Conservation (phyloP, 1,140 invertebrate genomes). For the Lucilia cuprina region DNA sequence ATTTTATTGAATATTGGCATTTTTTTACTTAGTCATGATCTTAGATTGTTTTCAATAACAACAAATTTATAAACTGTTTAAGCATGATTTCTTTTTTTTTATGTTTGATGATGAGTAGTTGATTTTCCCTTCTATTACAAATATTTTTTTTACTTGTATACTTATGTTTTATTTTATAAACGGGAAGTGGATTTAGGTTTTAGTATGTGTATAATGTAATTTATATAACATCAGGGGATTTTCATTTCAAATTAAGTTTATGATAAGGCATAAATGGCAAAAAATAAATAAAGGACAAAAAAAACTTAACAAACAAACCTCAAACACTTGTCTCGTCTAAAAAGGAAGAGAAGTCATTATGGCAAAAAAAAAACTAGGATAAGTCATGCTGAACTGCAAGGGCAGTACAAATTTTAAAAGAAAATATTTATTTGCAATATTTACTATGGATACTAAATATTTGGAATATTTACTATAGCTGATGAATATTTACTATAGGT, state of each 20-base stretch:
- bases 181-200: conserved; percentile 42
- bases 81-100: not conserved
- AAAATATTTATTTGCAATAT: too few species aligned
- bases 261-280: conserved; percentile 49
- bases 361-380: not conserved
- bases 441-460: too few species aligned
- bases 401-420: too few species aligned
- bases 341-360: not conserved
- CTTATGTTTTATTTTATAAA: not conserved
- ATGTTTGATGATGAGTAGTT: not conserved
- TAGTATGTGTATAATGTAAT: conserved; percentile 39
- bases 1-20: not conserved
- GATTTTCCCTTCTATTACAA: not conserved
- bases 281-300: not conserved
- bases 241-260: conserved; percentile 62
- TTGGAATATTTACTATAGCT: too few species aligned
- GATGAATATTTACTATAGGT: too few species aligned
- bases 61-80: not conserved
- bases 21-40: not conserved
- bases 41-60: not conserved
- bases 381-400: not conserved
- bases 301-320: not conserved
- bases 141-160: not conserved
- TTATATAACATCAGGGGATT: conserved; percentile 44
- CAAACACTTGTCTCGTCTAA: not conserved